These are phyloP conservation scores for Folsomia manolachei DNA, from an alignment of 2,888 invertebrate genomes.

Conservation along the genomic window DNA sequence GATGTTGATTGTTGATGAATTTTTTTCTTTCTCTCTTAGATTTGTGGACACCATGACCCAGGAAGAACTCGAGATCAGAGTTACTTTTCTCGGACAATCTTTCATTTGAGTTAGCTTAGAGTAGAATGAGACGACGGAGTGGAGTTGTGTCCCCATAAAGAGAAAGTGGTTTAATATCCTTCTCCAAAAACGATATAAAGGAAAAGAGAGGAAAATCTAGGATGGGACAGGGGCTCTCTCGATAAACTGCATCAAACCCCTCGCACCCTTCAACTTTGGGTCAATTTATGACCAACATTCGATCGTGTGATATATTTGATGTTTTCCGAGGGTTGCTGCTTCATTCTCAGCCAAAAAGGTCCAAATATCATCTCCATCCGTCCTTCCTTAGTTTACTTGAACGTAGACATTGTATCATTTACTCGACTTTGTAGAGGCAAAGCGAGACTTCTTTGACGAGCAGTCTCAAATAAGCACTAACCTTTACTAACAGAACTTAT, in stretches of 20 bases:
- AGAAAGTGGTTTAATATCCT: constrained; percentile 19
- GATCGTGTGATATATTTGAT: constrained; percentile 49
- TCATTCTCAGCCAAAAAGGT: not conserved
- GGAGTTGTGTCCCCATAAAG: constrained; percentile 4
- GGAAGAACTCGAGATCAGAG: constrained; percentile 5
- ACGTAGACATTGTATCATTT: not conserved
- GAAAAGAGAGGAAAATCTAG: constrained; percentile 11
- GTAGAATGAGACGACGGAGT: no score
- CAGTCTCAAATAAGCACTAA: no score
- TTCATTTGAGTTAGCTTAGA: constrained; percentile 4
- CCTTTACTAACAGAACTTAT: no score
- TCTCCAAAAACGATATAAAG: not conserved
- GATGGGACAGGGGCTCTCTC: constrained; percentile 33
- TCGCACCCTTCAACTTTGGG: constrained; percentile 48
- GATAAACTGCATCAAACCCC: constrained; percentile 46
- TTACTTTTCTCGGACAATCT: not conserved
- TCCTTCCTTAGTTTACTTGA: no score
- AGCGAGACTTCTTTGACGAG: no score
- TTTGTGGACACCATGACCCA: constrained; percentile 1
- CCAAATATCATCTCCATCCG: not conserved
- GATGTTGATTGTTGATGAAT: not conserved
- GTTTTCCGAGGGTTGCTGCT: constrained; percentile 24
- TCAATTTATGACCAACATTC: constrained; percentile 50
- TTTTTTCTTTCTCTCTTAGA: not conserved
- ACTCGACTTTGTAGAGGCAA: not conserved